Percentiles rank a stretch among this genome's conserved stretches.
phyloP scores from a whole-genome alignment of 2,888 invertebrate species.

The Pterostichus niger region DNA sequence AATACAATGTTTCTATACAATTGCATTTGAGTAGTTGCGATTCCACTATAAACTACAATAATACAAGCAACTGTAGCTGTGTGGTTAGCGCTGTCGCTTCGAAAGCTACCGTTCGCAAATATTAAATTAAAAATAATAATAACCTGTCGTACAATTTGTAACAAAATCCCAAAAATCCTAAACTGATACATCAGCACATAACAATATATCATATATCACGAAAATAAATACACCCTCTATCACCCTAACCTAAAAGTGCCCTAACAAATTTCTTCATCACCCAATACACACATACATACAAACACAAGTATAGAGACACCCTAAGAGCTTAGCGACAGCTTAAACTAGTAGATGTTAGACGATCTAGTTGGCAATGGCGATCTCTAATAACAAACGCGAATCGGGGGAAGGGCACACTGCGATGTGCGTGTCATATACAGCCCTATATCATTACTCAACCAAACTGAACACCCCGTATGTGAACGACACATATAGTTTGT shows the following conservation, averaged over 20 bases:
- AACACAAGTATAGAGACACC: constrained; percentile 19
- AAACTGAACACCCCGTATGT: neutral
- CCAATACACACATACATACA: neutral
- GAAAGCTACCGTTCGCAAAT: too few species aligned
- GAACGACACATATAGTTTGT: neutral
- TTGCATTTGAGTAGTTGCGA: too few species aligned
- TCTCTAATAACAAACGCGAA: constrained; percentile 38
- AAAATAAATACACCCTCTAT: constrained; percentile 15
- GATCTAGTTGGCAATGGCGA: constrained; percentile 18
- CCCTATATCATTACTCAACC: constrained; percentile 31
- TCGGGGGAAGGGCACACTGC: constrained; percentile 13
- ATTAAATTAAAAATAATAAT: too few species aligned
- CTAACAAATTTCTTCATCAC: constrained; percentile 33
- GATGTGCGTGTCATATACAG: constrained; percentile 36
- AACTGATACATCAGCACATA: too few species aligned
- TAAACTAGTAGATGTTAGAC: constrained; percentile 29
- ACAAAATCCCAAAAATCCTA: too few species aligned
- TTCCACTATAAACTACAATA: too few species aligned
- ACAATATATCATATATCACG: constrained; percentile 43
- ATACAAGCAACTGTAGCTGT: too few species aligned
- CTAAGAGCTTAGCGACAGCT: constrained; percentile 25
- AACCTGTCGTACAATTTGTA: too few species aligned
- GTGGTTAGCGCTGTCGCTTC: too few species aligned
- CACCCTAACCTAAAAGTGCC: neutral
- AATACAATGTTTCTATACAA: too few species aligned